These are phyloP conservation scores for Augochlorella aurata DNA, from an alignment of 2,888 invertebrate genomes.

Conservation along the genomic window DNA sequence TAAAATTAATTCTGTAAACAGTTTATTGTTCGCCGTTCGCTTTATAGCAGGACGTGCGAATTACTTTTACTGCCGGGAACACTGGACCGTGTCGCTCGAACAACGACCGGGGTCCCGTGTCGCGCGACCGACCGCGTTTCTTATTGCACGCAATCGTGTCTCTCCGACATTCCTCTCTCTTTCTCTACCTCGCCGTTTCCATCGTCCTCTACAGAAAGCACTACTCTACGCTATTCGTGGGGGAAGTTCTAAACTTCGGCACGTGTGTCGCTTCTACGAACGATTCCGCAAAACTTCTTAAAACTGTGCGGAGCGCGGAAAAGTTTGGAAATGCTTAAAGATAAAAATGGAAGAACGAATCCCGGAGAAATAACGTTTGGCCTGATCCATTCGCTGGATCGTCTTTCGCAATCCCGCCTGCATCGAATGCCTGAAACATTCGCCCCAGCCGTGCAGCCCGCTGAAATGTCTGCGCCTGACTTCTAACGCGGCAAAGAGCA, in stretches of 20 bases:
- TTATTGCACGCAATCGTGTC: conserved; percentile 34
- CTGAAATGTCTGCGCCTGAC: neutral
- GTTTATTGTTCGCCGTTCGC: conserved; percentile 73
- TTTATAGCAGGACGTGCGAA: conserved; percentile 75
- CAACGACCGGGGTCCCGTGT: conserved; percentile 63
- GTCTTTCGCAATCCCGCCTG: neutral
- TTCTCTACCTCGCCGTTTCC: neutral
- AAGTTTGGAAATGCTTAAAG: too few species aligned
- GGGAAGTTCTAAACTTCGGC: too few species aligned
- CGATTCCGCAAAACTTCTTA: too few species aligned
- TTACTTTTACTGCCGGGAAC: conserved; percentile 71
- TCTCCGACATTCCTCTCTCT: neutral
- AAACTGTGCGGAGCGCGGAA: too few species aligned
- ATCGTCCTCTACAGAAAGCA: neutral
- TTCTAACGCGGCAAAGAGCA: neutral
- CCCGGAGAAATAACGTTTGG: too few species aligned
- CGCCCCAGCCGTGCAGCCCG: neutral
- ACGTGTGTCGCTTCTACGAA: too few species aligned
- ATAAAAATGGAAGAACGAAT: too few species aligned
- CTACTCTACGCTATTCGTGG: too few species aligned
- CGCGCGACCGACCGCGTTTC: conserved; percentile 63
- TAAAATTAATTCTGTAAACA: conserved; percentile 79
- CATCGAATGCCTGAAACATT: neutral
- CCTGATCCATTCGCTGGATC: neutral
- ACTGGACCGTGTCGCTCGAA: conserved; percentile 44